phyloP scores from a whole-genome alignment of 2,797 vertebrate species.

The Enoplosus armatus region DNA sequence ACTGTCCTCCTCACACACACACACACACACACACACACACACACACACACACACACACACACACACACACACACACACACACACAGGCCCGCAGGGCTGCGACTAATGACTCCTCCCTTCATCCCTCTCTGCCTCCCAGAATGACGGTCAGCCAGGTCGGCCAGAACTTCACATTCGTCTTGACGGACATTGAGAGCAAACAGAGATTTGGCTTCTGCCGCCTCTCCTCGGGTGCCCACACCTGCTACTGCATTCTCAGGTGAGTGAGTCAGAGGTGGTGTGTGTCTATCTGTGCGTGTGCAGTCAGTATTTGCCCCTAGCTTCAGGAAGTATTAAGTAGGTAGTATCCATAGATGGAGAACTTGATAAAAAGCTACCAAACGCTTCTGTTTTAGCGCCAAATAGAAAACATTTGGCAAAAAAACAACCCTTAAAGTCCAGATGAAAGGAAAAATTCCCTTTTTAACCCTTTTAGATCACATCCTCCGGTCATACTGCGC shows the following conservation, averaged over 20 bases:
- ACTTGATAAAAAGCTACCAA: not conserved
- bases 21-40: no score
- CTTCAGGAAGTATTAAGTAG: not conserved
- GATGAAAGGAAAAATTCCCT: no score
- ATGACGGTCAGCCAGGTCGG: slow-evolving; percentile 72
- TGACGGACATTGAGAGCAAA: slow-evolving; percentile 82
- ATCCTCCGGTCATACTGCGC: no score
- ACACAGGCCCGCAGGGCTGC: not conserved
- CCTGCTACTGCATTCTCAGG: slow-evolving; percentile 82
- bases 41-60: no score
- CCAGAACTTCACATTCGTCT: slow-evolving; percentile 81
- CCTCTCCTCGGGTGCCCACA: slow-evolving; percentile 77
- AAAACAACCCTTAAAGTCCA: no score
- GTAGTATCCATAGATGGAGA: not conserved
- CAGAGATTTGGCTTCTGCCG: slow-evolving; percentile 83
- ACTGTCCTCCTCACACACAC: no score
- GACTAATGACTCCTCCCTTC: not conserved
- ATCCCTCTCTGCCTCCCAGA: slow-evolving; percentile 33
- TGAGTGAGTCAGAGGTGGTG: no score
- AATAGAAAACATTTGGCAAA: not conserved
- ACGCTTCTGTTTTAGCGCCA: not conserved
- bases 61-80: no score
- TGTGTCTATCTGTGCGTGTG: not conserved
- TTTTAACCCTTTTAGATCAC: no score
- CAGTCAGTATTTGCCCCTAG: not conserved